These are phyloP conservation scores for Brachionus manjavacas DNA, from an alignment of 1,140 invertebrate species.

Conservation along the genomic window DNA sequence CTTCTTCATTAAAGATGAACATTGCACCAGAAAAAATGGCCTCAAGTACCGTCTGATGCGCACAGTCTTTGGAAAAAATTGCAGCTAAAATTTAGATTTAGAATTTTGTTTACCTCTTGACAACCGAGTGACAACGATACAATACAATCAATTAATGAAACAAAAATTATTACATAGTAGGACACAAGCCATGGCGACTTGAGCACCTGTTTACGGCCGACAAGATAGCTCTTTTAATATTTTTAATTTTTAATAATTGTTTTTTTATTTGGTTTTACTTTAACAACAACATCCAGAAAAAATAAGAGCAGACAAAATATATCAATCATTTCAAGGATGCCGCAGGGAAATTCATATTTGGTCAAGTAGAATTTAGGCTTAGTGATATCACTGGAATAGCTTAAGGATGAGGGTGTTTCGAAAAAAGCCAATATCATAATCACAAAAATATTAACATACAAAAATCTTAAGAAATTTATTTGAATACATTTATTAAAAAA, in stretches of 20 bases:
- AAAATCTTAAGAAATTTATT: slow-evolving; percentile 29
- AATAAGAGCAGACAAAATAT: slow-evolving; percentile 51
- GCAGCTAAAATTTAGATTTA: neutral
- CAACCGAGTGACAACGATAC: slow-evolving; percentile 48
- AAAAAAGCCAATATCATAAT: slow-evolving; percentile 53
- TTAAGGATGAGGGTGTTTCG: slow-evolving; percentile 54
- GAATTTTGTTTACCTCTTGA: slow-evolving; percentile 46
- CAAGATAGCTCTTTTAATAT: slow-evolving; percentile 47
- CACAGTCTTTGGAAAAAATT: slow-evolving; percentile 45
- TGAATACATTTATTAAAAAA: neutral
- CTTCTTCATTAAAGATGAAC: slow-evolving; percentile 55
- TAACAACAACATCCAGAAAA: slow-evolving; percentile 47
- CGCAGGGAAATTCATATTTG: slow-evolving; percentile 48
- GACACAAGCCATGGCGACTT: slow-evolving; percentile 50
- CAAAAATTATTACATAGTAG: slow-evolving; percentile 46
- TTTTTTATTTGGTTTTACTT: slow-evolving; percentile 46
- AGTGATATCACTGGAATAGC: slow-evolving; percentile 50
- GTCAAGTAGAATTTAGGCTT: slow-evolving; percentile 21
- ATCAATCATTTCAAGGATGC: slow-evolving; percentile 50
- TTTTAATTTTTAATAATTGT: neutral
- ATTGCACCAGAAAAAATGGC: slow-evolving; percentile 52
- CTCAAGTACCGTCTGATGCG: slow-evolving; percentile 50
- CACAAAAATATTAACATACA: slow-evolving; percentile 47
- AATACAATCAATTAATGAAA: slow-evolving; percentile 51
- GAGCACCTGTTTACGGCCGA: slow-evolving; percentile 46